These are phyloP conservation scores for Orgyia antiqua DNA, from an alignment of 2,888 invertebrate genomes.

Conservation along the genomic window DNA sequence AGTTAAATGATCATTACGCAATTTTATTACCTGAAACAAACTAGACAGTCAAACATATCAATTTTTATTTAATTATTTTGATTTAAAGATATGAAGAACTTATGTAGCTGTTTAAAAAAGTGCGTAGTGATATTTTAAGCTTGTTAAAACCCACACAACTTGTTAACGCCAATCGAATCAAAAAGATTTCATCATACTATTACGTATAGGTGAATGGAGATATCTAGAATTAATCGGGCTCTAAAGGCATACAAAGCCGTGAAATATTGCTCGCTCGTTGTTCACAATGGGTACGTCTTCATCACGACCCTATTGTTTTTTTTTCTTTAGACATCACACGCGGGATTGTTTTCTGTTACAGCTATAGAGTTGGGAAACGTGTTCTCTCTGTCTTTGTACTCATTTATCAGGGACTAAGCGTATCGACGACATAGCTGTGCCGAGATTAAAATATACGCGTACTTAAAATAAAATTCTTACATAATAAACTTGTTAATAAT, in stretches of 20 bases:
- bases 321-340: constrained; percentile 67
- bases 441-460: constrained; percentile 33
- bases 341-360: constrained; percentile 68
- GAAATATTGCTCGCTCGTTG: constrained; percentile 74
- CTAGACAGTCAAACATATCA: no score
- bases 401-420: constrained; percentile 50
- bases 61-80: no score
- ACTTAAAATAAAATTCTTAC: constrained; percentile 29
- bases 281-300: constrained; percentile 77
- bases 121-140: constrained; percentile 30
- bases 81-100: no score
- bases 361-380: constrained; percentile 62
- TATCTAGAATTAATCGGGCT: constrained; percentile 77
- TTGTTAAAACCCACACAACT: constrained; percentile 47
- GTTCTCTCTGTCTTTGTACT: constrained; percentile 49
- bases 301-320: constrained; percentile 74
- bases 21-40: no score
- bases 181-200: constrained; percentile 74
- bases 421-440: constrained; percentile 33
- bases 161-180: constrained; percentile 55
- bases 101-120: constrained; percentile 19
- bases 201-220: constrained; percentile 70
- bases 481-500: constrained; percentile 27
- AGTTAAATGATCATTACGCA: no score
- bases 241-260: constrained; percentile 72